A percentile compares a stretch with the other conserved stretches of the same genome.
phyloP scores from a whole-genome alignment of 2,888 invertebrate genomes.

The Ariolimax columbianus region DNA sequence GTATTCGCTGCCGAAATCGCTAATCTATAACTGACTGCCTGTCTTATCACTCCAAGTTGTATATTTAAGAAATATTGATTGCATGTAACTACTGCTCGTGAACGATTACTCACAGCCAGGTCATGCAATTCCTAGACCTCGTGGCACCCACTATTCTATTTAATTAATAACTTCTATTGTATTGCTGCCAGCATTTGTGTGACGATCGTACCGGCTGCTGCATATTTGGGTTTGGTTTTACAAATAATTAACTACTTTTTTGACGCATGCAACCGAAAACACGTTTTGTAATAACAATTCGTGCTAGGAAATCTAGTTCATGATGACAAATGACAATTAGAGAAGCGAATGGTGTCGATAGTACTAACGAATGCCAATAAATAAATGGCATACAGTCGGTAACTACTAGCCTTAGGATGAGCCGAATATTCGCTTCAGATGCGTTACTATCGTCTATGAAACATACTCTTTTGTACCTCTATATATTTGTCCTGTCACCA shows the following conservation, averaged over 20 bases:
- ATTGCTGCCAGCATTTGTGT: neutral
- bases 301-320: neutral
- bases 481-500: too few relatives aligned
- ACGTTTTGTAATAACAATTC: neutral
- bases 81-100: neutral
- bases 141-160: neutral
- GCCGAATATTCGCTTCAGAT: too few relatives aligned
- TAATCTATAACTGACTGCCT: too few relatives aligned
- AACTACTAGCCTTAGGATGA: too few relatives aligned
- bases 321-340: neutral
- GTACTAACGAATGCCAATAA: too few relatives aligned
- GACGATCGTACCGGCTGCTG: neutral
- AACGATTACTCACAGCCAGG: neutral
- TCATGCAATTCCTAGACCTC: neutral
- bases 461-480: too few relatives aligned
- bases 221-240: neutral
- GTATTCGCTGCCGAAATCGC: too few relatives aligned
- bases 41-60: too few relatives aligned
- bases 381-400: too few relatives aligned
- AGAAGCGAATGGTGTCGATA: neutral
- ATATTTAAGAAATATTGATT: neutral
- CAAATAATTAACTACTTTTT: neutral
- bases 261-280: neutral
- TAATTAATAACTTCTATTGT: conserved; percentile 4
- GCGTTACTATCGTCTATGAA: too few relatives aligned